Percentiles rank a stretch among this genome's conserved stretches.
Evolutionary conservation across 2,888 invertebrate genomes (phyloP).

Genomic region (Agrotis clavis): DNA sequence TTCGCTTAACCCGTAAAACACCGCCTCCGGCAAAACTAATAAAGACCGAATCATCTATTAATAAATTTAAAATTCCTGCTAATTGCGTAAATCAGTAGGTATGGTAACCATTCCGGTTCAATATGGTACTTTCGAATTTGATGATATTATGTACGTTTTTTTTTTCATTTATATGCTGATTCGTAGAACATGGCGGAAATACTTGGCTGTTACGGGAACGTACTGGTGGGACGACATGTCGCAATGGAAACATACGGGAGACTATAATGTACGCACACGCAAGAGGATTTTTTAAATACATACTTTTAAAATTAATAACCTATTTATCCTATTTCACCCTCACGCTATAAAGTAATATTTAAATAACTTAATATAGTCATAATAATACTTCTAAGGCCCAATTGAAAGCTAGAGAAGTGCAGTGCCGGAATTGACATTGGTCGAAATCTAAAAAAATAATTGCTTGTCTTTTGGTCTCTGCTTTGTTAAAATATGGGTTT

Average conservation of each 20-base stretch:
- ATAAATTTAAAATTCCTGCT: constrained; percentile 58
- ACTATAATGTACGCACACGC: constrained; percentile 8
- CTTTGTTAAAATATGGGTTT: too few relatives aligned
- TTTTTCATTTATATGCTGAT: constrained; percentile 77
- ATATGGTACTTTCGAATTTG: constrained; percentile 65
- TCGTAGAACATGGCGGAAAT: constrained; percentile 75
- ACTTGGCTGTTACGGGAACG: constrained; percentile 77
- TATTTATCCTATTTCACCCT: too few relatives aligned
- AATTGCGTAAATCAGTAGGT: constrained; percentile 67
- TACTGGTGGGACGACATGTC: constrained; percentile 76
- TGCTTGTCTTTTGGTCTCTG: too few relatives aligned
- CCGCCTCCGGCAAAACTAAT: constrained; percentile 59
- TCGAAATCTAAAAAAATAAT: too few relatives aligned
- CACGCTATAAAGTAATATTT: too few relatives aligned
- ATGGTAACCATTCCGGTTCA: constrained; percentile 60
- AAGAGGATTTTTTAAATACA: too few relatives aligned
- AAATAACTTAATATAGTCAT: too few relatives aligned
- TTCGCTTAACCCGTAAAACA: constrained; percentile 36
- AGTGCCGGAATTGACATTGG: too few relatives aligned
- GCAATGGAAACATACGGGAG: constrained; percentile 18
- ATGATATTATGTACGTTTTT: constrained; percentile 64
- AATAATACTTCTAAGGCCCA: too few relatives aligned
- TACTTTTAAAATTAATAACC: too few relatives aligned
- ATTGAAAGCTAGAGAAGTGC: too few relatives aligned
- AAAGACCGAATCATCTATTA: constrained; percentile 53